A percentile compares a stretch with the other conserved stretches of the same genome.
phyloP scores from a whole-genome alignment of 1,140 invertebrate genomes.

The Nasonia vitripennis region DNA sequence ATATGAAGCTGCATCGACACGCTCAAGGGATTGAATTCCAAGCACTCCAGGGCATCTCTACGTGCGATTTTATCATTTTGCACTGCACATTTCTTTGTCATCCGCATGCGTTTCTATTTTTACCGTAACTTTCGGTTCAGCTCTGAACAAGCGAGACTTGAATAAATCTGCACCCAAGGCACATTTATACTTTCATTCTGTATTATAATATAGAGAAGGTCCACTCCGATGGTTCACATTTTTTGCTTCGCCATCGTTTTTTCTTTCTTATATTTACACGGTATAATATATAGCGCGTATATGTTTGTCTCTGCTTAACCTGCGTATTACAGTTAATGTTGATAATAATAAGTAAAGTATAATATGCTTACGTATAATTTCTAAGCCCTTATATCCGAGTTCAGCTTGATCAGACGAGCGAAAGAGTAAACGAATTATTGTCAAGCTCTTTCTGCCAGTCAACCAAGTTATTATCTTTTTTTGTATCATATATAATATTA shows the following conservation, averaged over 20 bases:
- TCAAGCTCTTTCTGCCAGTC: conserved; percentile 35
- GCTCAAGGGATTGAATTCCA: conserved; percentile 10
- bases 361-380: neutral
- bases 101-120: conserved; percentile 3
- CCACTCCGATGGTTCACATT: conserved; percentile 62
- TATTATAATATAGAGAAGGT: conserved; percentile 67
- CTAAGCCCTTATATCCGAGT: neutral
- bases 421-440: conserved; percentile 27
- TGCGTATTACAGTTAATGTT: conserved; percentile 17
- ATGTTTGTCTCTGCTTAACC: neutral
- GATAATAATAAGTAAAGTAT: neutral
- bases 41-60: neutral
- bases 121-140: neutral
- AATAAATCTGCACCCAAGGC: conserved; percentile 72
- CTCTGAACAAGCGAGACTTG: neutral
- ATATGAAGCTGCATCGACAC: neutral
- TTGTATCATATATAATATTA: conserved; percentile 46
- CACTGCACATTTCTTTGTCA: neutral
- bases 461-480: conserved; percentile 38
- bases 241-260: conserved; percentile 37
- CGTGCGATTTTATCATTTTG: neutral
- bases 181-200: conserved; percentile 74
- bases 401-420: conserved; percentile 9
- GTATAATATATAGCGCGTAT: conserved; percentile 11
- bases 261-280: conserved; percentile 41